phyloP scores from a whole-genome alignment of 2,888 invertebrate genomes.

The Aphodius sticticus region DNA sequence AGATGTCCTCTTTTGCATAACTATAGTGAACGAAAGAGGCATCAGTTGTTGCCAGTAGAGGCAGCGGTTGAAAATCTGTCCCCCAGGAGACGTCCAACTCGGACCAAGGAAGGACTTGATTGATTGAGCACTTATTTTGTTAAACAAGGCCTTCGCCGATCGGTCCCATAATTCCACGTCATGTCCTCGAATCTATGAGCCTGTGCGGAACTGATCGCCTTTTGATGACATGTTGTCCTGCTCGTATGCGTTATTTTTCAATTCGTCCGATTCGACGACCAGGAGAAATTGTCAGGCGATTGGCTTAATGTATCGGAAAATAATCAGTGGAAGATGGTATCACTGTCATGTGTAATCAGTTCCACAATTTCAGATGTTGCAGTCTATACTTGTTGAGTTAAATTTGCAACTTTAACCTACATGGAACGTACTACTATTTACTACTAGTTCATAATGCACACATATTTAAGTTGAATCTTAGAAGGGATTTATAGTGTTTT shows the following conservation, averaged over 20 bases:
- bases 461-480: no score
- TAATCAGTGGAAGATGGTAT: neutral
- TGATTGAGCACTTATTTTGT: neutral
- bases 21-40: neutral
- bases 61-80: neutral
- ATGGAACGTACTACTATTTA: no score
- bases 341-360: no score
- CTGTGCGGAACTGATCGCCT: neutral
- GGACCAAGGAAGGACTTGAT: neutral
- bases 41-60: neutral
- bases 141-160: slow-evolving; percentile 4
- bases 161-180: neutral
- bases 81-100: neutral
- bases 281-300: no score
- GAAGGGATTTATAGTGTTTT: no score
- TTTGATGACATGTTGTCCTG: neutral
- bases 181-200: neutral
- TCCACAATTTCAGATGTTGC: no score
- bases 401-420: no score
- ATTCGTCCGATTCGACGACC: neutral
- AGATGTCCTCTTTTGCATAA: neutral
- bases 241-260: neutral
- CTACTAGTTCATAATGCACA: no score
- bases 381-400: no score
- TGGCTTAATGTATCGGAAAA: neutral